These are phyloP conservation scores for Drosophila crucigera DNA, from an alignment of 2,888 invertebrate genomes.

Conservation along the genomic window DNA sequence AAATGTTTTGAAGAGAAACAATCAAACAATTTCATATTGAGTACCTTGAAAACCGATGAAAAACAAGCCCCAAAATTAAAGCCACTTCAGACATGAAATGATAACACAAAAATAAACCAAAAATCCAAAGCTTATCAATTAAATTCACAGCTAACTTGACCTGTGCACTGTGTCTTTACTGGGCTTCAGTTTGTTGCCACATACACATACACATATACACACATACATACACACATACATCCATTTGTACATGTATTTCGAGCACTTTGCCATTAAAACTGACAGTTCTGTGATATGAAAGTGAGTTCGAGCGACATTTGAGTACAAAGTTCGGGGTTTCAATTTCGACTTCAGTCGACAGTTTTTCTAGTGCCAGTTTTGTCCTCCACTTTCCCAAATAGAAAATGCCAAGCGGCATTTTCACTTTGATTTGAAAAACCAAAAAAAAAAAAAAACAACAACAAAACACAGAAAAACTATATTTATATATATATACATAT, in stretches of 20 bases:
- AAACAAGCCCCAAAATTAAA: background rate
- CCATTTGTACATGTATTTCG: slow-evolving; percentile 5
- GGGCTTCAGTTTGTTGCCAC: slow-evolving; percentile 27
- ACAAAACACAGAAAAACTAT: background rate
- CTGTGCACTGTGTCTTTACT: slow-evolving; percentile 19
- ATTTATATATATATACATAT: background rate
- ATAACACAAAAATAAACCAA: slow-evolving; percentile 13
- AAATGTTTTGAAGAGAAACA: background rate
- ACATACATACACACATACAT: slow-evolving; percentile 11
- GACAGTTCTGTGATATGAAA: slow-evolving; percentile 42
- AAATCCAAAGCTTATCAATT: slow-evolving; percentile 35
- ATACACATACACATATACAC: slow-evolving; percentile 18
- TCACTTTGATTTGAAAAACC: slow-evolving; percentile 62
- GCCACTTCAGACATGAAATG: slow-evolving; percentile 2
- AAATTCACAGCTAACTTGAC: slow-evolving; percentile 44
- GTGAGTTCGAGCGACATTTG: slow-evolving; percentile 20
- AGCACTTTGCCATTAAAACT: slow-evolving; percentile 30
- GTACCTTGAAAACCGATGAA: background rate
- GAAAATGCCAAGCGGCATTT: slow-evolving; percentile 59
- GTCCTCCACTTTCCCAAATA: slow-evolving; percentile 51
- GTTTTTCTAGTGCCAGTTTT: slow-evolving; percentile 29
- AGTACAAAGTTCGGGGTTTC: slow-evolving; percentile 41
- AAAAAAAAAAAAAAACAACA: slow-evolving; percentile 2
- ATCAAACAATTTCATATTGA: background rate
- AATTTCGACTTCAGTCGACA: slow-evolving; percentile 15